Percentiles rank a stretch among this genome's conserved stretches.
Conservation (phyloP, 2,113 vertebrate genomes). For the Microcebus lehilahytsara region DNA sequence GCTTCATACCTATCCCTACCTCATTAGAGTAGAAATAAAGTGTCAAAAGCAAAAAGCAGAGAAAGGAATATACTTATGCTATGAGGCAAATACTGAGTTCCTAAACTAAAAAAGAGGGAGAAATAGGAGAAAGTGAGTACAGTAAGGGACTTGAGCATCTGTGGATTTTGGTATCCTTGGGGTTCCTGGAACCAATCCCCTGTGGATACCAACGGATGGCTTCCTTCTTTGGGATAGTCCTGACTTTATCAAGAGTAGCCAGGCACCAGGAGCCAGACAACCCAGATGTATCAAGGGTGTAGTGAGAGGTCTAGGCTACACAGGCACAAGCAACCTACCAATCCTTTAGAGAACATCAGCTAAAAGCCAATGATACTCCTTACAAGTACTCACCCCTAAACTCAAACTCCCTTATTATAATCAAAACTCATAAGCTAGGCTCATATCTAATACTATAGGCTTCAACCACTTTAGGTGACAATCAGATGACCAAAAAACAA, state of each 20-base stretch:
- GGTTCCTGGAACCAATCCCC: not conserved
- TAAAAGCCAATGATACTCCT: not conserved
- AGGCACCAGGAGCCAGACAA: not conserved
- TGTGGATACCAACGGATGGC: not conserved
- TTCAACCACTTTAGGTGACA: not conserved
- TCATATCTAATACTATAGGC: not conserved
- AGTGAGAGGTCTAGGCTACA: not conserved
- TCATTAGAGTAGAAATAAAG: not conserved
- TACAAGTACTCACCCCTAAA: not conserved
- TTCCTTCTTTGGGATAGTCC: not conserved
- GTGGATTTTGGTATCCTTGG: not conserved
- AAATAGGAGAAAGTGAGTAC: not conserved
- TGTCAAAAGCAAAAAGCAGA: not conserved
- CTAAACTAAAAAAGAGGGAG: not conserved
- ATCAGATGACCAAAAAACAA: slow-evolving; percentile 25
- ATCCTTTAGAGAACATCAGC: not conserved
- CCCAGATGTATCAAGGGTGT: not conserved
- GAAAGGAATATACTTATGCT: not conserved
- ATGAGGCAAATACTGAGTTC: not conserved
- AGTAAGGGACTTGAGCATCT: not conserved
- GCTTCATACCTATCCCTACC: not conserved
- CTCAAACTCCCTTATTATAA: not conserved
- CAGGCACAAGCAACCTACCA: not conserved
- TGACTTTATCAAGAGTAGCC: not conserved
- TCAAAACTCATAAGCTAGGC: not conserved